Conservation (phyloP, 1,140 invertebrate species). For the Drosophila subpulchrella region DNA sequence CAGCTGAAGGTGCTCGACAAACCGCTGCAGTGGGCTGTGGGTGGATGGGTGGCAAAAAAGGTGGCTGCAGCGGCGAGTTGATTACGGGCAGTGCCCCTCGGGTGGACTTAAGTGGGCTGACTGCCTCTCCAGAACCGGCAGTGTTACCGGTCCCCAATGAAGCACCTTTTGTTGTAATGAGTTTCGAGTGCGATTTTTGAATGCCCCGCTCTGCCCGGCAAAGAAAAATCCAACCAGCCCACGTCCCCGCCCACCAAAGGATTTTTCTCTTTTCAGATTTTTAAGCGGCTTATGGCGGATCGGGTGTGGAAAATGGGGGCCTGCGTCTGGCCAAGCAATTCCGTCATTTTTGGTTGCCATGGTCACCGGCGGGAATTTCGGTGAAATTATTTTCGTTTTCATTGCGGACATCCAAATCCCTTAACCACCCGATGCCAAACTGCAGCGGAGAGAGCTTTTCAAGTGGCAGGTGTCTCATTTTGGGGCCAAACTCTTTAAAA, state of each 20-base stretch:
- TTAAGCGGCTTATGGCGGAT: slow-evolving; percentile 67
- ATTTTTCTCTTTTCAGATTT: slow-evolving; percentile 40
- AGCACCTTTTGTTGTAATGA: slow-evolving; percentile 82
- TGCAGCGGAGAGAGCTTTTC: slow-evolving; percentile 13
- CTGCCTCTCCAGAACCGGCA: slow-evolving; percentile 17
- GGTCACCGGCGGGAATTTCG: slow-evolving; percentile 38
- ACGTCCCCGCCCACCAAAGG: slow-evolving; percentile 1
- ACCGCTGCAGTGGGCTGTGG: slow-evolving; percentile 16
- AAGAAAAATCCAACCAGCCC: slow-evolving; percentile 1
- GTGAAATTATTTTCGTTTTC: slow-evolving; percentile 54
- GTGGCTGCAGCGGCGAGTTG: slow-evolving; percentile 52
- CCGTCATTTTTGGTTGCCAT: slow-evolving; percentile 46
- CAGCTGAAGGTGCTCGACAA: slow-evolving; percentile 55
- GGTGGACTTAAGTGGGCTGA: slow-evolving; percentile 69
- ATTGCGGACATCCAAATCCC: slow-evolving; percentile 40
- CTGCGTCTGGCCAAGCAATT: slow-evolving; percentile 29
- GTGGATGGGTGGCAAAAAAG: slow-evolving; percentile 3
- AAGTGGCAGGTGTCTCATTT: slow-evolving; percentile 23
- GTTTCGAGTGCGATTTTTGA: slow-evolving; percentile 76
- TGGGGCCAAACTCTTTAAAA: slow-evolving; percentile 3
- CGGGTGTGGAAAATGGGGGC: neutral
- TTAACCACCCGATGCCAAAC: slow-evolving; percentile 15
- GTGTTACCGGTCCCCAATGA: slow-evolving; percentile 52
- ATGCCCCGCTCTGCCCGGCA: slow-evolving; percentile 35
- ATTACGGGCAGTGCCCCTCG: slow-evolving; percentile 62